These are phyloP conservation scores for Metallyticus violacea DNA, from an alignment of 2,888 invertebrate species.

Conservation along the genomic window DNA sequence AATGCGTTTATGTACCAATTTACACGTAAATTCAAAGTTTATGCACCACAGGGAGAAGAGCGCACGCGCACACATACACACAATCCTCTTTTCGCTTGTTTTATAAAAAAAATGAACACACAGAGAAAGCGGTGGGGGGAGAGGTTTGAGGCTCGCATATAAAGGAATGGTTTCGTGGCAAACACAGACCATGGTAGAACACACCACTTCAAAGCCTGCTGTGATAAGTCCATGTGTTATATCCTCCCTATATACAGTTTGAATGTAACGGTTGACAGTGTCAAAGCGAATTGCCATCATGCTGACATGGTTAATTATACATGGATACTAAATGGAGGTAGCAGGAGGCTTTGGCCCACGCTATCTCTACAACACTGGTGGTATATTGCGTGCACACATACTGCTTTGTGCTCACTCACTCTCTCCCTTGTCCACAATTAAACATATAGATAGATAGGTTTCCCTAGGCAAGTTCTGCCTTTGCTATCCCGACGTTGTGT, in stretches of 20 bases:
- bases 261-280: conserved; percentile 6
- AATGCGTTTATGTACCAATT: not conserved
- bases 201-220: conserved; percentile 16
- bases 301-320: conserved; percentile 17
- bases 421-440: not conserved
- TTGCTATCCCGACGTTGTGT: not conserved
- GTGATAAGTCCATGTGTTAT: conserved; percentile 5
- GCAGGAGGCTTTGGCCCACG: not conserved
- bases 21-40: not conserved
- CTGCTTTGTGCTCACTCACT: not conserved
- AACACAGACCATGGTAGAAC: conserved; percentile 9
- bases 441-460: not conserved
- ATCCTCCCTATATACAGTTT: conserved; percentile 4
- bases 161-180: conserved; percentile 9
- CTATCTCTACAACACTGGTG: not conserved
- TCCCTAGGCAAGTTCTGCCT: not conserved
- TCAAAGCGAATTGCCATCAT: conserved; percentile 11
- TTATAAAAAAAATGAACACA: not conserved
- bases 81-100: not conserved
- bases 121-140: not conserved
- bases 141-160: not conserved
- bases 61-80: not conserved
- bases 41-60: not conserved
- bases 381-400: not conserved
- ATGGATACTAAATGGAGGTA: conserved; percentile 11